Conservation (phyloP, 2,113 vertebrate genomes). For the Tamias sibiricus region DNA sequence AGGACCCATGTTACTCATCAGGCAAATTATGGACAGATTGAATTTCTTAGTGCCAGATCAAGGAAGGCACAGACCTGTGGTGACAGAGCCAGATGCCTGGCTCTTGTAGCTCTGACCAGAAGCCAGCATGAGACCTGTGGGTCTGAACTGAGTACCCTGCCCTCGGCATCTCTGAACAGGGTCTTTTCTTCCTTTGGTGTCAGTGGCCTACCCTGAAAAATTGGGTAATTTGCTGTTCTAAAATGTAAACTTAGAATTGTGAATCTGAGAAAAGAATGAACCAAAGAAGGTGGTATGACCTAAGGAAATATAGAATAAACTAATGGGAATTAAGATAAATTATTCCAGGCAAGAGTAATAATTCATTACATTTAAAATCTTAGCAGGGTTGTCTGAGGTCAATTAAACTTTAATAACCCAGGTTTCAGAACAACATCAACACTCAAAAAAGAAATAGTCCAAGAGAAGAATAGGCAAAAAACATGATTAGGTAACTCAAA, state of each 20-base stretch:
- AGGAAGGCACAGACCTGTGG: not conserved
- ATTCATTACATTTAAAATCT: conserved; percentile 57
- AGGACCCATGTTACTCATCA: not conserved
- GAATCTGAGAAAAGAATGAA: not conserved
- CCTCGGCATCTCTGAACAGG: not conserved
- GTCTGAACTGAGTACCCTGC: not conserved
- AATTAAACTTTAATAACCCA: conserved; percentile 66
- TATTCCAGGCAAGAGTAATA: conserved; percentile 53
- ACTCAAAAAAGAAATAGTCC: not conserved
- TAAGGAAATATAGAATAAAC: conserved; percentile 26
- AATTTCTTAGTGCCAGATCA: not conserved
- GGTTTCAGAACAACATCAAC: conserved; percentile 58
- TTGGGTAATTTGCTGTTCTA: conserved; percentile 10
- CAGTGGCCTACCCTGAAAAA: not conserved
- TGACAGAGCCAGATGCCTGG: not conserved
- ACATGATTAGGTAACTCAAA: conserved; percentile 19
- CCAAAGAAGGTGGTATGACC: not conserved
- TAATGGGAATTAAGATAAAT: conserved; percentile 34
- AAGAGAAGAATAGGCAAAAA: conserved; percentile 31
- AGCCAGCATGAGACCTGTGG: not conserved
- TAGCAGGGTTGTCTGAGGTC: conserved; percentile 64
- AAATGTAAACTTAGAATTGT: not conserved
- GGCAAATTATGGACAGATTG: not conserved
- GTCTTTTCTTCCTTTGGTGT: not conserved
- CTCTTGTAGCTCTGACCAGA: not conserved